Conservation (phyloP, 2,113 vertebrate species). For the Neodon shergylaensis region DNA sequence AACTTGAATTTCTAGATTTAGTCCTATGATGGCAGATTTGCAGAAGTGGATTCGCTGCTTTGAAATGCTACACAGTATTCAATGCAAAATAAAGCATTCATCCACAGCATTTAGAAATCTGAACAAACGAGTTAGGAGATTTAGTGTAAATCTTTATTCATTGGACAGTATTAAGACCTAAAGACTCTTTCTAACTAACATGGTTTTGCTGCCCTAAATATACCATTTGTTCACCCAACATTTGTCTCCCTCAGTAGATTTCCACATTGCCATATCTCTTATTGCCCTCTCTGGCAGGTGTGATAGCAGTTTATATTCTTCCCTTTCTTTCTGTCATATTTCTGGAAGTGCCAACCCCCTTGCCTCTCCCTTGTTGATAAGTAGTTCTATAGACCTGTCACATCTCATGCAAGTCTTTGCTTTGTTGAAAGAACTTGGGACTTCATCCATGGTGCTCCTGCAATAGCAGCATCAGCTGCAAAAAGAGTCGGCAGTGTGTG, state of each 20-base stretch:
- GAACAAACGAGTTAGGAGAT: neutral
- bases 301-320: conserved; percentile 79
- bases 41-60: neutral
- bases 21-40: neutral
- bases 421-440: conserved; percentile 81
- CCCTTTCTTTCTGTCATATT: conserved; percentile 77
- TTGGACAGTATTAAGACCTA: conserved; percentile 11
- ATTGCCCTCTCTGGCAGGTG: conserved; percentile 79
- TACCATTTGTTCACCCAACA: conserved; percentile 57
- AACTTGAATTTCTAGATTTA: neutral
- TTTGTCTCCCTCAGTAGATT: conserved; percentile 60
- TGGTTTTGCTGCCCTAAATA: conserved; percentile 37
- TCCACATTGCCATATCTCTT: conserved; percentile 61
- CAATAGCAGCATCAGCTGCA: conserved; percentile 54
- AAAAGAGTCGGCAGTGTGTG: conserved; percentile 48
- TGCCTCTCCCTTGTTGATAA: conserved; percentile 72
- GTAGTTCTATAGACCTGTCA: conserved; percentile 75
- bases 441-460: conserved; percentile 68
- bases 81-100: conserved; percentile 8
- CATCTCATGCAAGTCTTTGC: conserved; percentile 69
- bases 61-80: neutral
- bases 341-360: conserved; percentile 74
- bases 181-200: conserved; percentile 48
- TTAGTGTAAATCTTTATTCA: neutral
- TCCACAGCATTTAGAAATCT: neutral